Evolutionary conservation across 2,797 vertebrate genomes (phyloP).

Genomic region (Chiloscyllium punctatum): DNA sequence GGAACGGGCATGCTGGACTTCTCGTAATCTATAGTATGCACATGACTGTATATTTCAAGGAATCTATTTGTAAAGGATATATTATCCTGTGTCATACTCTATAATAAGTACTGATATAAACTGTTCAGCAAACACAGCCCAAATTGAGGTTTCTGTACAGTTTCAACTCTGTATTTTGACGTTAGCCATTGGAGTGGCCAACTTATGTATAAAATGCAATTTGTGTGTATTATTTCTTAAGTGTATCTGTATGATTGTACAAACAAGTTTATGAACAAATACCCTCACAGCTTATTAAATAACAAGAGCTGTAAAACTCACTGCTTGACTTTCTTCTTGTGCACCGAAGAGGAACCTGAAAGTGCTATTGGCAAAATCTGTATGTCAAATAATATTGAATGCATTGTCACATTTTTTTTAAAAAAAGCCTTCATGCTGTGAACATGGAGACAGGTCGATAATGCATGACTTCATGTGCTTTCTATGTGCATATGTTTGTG

Average conservation of each 20-base stretch:
- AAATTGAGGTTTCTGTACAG: constrained; percentile 25
- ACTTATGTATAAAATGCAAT: constrained; percentile 59
- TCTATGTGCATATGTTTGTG: neutral
- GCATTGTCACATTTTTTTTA: neutral
- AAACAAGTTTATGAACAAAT: constrained; percentile 57
- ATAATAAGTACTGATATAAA: constrained; percentile 40
- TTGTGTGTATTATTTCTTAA: constrained; percentile 58
- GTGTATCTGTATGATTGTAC: constrained; percentile 56
- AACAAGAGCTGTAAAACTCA: constrained; percentile 53
- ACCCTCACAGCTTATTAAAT: constrained; percentile 57
- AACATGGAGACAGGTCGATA: neutral
- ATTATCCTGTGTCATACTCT: constrained; percentile 55
- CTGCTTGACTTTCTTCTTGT: constrained; percentile 37
- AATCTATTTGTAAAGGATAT: constrained; percentile 60
- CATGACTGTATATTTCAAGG: constrained; percentile 58
- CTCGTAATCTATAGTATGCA: constrained; percentile 66
- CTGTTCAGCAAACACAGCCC: constrained; percentile 40
- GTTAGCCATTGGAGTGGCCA: constrained; percentile 37
- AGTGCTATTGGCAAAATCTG: neutral
- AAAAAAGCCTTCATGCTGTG: neutral
- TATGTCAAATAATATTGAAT: neutral
- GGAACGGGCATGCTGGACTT: constrained; percentile 53
- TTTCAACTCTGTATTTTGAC: constrained; percentile 38
- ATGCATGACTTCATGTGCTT: neutral
- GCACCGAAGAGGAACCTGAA: neutral